A percentile compares a stretch with the other conserved stretches of the same genome.
Evolutionary conservation across 1,140 invertebrate genomes (phyloP).

Genomic region (Drosophila melanogaster): Release_6_plus_ISO1_MT NT_033777.3:18273501-18274000

Average conservation of each 20-base stretch:
- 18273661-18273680: conserved; percentile 88
- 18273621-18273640: conserved; percentile 93
- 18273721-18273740: not conserved
- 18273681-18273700: conserved; percentile 67
- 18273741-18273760: conserved; percentile 86
- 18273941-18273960: conserved; percentile 88
- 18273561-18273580: conserved; percentile 72
- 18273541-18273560: conserved; percentile 55
- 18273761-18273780: conserved; percentile 91
- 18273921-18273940: conserved; percentile 89
- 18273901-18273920: conserved; percentile 95
- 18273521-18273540: conserved; percentile 14
- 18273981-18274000: conserved; percentile 94
- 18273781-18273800: conserved; percentile 93
- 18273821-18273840: conserved; percentile 92
- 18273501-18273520: conserved; percentile 36
- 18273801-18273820: conserved; percentile 94
- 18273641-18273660: conserved; percentile 91
- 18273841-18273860: conserved; percentile 90
- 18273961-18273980: conserved; percentile 94
- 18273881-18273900: conserved; percentile 95
- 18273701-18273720: not conserved
- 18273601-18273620: conserved; percentile 71
- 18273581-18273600: conserved; percentile 77
- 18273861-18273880: conserved; percentile 93